Base-by-base conservation (phyloP, 2,888 invertebrate species). In the Dasypogon diadema region DNA sequence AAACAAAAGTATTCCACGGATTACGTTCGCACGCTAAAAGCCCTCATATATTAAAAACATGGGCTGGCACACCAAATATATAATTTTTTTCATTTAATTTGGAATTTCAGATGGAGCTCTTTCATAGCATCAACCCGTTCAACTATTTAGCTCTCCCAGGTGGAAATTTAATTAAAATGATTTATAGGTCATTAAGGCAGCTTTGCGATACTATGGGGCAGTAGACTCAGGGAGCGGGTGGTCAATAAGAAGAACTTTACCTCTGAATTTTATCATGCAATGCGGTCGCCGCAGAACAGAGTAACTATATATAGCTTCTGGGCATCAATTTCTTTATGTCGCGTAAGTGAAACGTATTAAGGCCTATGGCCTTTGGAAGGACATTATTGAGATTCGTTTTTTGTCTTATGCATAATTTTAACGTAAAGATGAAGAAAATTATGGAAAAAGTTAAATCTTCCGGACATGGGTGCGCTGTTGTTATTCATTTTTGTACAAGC, bases 111-210 rank as follows among this genome's bases (percentile, higher is more conserved):
- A 5, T 30, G 30, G 8, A 30, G 8, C 30, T 30, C 8, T 30
- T 30, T 30, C 30, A 3, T n/a, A 12, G 42, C 42, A 42, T 42
- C 42, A 42, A 12, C 8, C 42, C 30, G 30, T 42, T 1, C 42
- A 42, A 30, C 1, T 1, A 42, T 42, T 42, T 42, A 42, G 2
- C 42, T 42, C n/a, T 6, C 18, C 16, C 51, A 51, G 2, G 51
- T 51, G 51, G 51, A 51, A 51, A 51, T 51, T 51, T 51, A 51
- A 51, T 51, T 51, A 51, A 51, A 51, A 16, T 51, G 2, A 51
- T 51, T 51, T 51, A 51, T 51, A 8, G 2, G 21, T 8, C 16
- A 16, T 51, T n/a, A 51, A 51, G 21, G 21, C 51, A 18, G 14
- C 51, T 51, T 18, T 2, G 51, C 14, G 18, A 6, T 30, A 8